Base-by-base conservation (phyloP, 37 sponge, comb jelly and placozoan genomes). In the Chondrilla cf. caribensis region DNA sequence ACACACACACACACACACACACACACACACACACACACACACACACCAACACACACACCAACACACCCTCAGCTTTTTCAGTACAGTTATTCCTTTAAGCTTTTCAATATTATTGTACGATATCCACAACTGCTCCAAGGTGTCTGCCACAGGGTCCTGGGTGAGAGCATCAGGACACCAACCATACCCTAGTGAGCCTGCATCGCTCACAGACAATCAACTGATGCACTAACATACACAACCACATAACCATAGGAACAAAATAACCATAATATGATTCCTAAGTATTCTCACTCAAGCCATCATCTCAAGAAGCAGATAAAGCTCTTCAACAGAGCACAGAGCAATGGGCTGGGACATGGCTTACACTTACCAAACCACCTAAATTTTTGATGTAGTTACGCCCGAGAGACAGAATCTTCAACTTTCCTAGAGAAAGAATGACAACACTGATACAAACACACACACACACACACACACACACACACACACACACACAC, bases 41-140 rank as follows among this genome's bases (percentile, higher is more conserved):
- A 47, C 51, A 47, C 51, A 47, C 51, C 6, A 6, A 47, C 51
- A 47, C 51, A 47, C 51, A 47, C 51, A 47, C 51, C 35, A 21
- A 51, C 60, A 38, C 58, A 94, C 96, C 81, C 90, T 96, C 19
- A 98, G 77, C 47, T 98, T 98, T 26, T 83, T 87, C 28, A 98
- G 83, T 0, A 92, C 96, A 37, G 92, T 89, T 35, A 98, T 86
- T 22, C 99, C 99, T 47, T 94, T 96, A 62, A 98, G 70, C 58
- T 98, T 98, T 80, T 98, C 99, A 58, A 98, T 87, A 57, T 83
- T 83, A 83, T 98, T 98, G 81, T 98, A 98, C 0, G 97, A 96
- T 55, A 98, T 89, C 99, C 99, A 98, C 41, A 98, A 87, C 58
- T 98, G 88, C 70, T 98, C 93, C 78, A 98, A 77, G 5, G 94